Evolutionary conservation across 2,113 vertebrate genomes (phyloP), one percentile per base, ranked within the genome.

Genomic region (Dicerorhinus sumatrensis): DNA sequence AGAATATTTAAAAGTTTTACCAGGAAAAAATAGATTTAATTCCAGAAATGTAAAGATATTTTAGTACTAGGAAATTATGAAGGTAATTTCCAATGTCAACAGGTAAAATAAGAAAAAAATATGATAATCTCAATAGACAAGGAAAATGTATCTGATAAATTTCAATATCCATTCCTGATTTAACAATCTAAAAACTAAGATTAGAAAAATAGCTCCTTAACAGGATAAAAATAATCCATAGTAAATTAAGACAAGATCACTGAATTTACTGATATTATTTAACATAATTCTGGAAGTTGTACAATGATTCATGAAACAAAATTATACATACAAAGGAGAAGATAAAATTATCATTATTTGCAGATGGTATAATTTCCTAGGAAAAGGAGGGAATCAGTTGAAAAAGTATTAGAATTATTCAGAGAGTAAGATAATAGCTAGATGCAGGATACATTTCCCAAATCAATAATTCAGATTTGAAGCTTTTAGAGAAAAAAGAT

Each of bases 201-300:
- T 90, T 90, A 81, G 67, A 48, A 83, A 93, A 95, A 88, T 73
- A 80, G 27, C 14, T 51, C 87, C 76, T 93, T 91, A 69, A 70
- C 75, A n/a, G 81, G 12, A 79, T 85, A 69, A 79, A 95, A 95
- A 94, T 73, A 42, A 94, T 58, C 63, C 25, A 29, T 54, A 5
- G 29, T 80, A 75, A 83, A 91, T 60, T 60, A 70, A 91, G 67
- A 93, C 46, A 69, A 70, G 10, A 76, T 33, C 65, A 85, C 25
- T 69, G 39, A 91, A 75, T 89, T 58, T 54, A 67, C 20, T 75
- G 46, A n/a, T 54, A 51, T 90, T 86, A 80, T 62, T 82, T 70
- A 70, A 76, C 56, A 48, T 84, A 39, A 39, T 60, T 92, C 21
- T 89, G 80, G 16, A 94, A 42, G 46, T 73, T 25, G 12, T 46